These are phyloP conservation scores for Agriopis leucophaearia DNA, from an alignment of 2,888 invertebrate species.

Conservation along the genomic window DNA sequence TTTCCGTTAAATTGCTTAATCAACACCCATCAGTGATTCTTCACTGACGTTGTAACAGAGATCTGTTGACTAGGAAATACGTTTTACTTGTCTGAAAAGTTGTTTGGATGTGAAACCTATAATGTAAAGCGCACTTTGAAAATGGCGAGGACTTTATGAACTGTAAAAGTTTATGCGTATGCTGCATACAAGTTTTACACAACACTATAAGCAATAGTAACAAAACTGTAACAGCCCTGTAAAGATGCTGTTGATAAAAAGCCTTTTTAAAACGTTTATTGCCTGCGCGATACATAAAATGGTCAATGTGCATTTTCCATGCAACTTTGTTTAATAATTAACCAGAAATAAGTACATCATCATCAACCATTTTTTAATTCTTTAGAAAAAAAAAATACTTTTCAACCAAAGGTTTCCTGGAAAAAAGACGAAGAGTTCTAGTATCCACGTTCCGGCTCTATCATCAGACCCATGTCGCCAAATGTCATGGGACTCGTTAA, in stretches of 20 bases:
- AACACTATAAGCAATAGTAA: neutral
- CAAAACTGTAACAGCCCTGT: neutral
- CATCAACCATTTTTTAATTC: no score
- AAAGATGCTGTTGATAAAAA: slow-evolving; percentile 1
- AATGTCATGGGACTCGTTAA: no score
- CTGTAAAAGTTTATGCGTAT: slow-evolving; percentile 19
- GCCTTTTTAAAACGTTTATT: slow-evolving; percentile 1
- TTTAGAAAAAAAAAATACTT: no score
- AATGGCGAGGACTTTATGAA: slow-evolving; percentile 21
- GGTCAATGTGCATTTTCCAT: neutral
- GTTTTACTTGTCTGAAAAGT: neutral
- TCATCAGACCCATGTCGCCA: no score
- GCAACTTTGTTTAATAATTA: neutral
- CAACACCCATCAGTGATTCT: neutral
- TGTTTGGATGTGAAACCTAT: neutral
- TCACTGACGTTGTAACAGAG: neutral
- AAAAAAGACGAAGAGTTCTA: no score
- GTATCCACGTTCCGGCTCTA: no score
- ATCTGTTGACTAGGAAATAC: neutral
- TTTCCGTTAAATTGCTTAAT: no score
- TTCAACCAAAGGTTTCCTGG: no score
- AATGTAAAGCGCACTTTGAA: slow-evolving; percentile 14
- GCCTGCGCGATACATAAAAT: neutral
- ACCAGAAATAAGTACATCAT: neutral
- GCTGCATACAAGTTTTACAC: slow-evolving; percentile 16